A percentile compares a stretch with the other conserved stretches of the same genome.
Evolutionary conservation across 2,797 vertebrate genomes (phyloP).

Genomic region (Ptychobarbus kaznakovi): DNA sequence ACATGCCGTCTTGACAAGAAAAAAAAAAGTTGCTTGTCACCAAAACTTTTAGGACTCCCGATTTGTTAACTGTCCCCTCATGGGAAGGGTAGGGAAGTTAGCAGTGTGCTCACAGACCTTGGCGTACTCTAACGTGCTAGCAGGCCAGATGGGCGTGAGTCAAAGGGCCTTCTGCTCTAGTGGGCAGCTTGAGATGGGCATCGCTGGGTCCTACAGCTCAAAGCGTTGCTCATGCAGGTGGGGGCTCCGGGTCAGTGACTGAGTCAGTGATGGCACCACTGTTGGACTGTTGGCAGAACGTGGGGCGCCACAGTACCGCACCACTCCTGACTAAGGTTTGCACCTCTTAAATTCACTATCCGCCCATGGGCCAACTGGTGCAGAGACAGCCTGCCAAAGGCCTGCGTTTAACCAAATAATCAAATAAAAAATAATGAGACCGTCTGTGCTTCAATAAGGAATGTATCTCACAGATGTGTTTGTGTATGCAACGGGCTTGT

Average conservation of each 20-base stretch:
- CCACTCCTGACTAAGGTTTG: slow-evolving; percentile 82
- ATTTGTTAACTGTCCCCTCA: slow-evolving; percentile 59
- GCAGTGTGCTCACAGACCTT: slow-evolving; percentile 70
- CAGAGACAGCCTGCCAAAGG: slow-evolving; percentile 80
- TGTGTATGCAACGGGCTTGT: background rate
- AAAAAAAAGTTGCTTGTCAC: slow-evolving; percentile 60
- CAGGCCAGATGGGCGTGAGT: slow-evolving; percentile 84
- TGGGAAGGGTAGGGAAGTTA: slow-evolving; percentile 68
- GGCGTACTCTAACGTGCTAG: slow-evolving; percentile 77
- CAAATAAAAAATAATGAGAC: slow-evolving; percentile 57
- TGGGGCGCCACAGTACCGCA: slow-evolving; percentile 69
- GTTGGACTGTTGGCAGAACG: slow-evolving; percentile 78
- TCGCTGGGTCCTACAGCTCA: slow-evolving; percentile 66
- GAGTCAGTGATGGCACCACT: slow-evolving; percentile 79
- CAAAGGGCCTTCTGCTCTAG: slow-evolving; percentile 82
- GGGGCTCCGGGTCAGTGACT: slow-evolving; percentile 80
- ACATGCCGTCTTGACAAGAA: slow-evolving; percentile 52
- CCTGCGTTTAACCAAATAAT: slow-evolving; percentile 55
- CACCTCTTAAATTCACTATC: slow-evolving; percentile 83
- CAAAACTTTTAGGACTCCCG: slow-evolving; percentile 63
- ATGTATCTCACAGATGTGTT: slow-evolving; percentile 46
- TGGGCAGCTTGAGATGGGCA: slow-evolving; percentile 70
- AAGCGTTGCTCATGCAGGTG: slow-evolving; percentile 78
- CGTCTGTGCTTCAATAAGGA: slow-evolving; percentile 16
- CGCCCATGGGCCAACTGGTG: slow-evolving; percentile 85